Percentiles rank a stretch among this genome's conserved stretches.
phyloP scores from a whole-genome alignment of 2,888 invertebrate genomes.

The Hanleya hanleyi region DNA sequence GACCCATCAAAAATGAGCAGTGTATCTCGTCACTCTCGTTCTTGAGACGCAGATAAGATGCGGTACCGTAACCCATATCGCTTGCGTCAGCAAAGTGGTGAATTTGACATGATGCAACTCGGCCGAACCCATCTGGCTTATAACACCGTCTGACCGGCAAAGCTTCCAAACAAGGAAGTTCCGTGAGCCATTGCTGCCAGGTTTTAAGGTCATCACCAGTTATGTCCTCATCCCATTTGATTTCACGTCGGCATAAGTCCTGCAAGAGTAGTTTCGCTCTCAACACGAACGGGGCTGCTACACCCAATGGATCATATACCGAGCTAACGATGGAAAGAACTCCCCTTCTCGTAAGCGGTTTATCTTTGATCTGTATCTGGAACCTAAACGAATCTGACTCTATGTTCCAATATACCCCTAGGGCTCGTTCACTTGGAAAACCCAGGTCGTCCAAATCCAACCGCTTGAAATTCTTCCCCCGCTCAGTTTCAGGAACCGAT shows the following conservation, averaged over 20 bases:
- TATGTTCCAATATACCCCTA: too few species aligned
- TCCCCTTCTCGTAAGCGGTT: too few species aligned
- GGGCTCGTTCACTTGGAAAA: too few species aligned
- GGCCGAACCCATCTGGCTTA: constrained; percentile 29
- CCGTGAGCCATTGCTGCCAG: constrained; percentile 19
- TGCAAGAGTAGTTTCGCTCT: too few species aligned
- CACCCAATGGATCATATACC: too few species aligned
- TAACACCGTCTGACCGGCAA: constrained; percentile 33
- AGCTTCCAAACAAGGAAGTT: constrained; percentile 14
- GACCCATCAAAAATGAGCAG: constrained; percentile 35
- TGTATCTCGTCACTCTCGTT: constrained; percentile 18
- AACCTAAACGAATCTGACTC: too few species aligned
- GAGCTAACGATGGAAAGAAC: too few species aligned
- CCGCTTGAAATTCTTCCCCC: too few species aligned
- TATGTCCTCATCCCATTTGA: neutral
- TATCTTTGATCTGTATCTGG: too few species aligned
- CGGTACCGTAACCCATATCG: constrained; percentile 29
- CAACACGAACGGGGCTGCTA: too few species aligned
- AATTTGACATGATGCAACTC: constrained; percentile 11
- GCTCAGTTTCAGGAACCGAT: too few species aligned
- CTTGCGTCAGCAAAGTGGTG: constrained; percentile 40
- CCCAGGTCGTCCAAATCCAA: too few species aligned
- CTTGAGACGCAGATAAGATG: constrained; percentile 28
- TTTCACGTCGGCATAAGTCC: neutral
- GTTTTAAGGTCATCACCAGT: neutral